Percentiles rank a stretch among this genome's conserved stretches.
These are phyloP conservation scores for Muscina levida DNA, from an alignment of 2,888 invertebrate genomes.

Conservation along the genomic window DNA sequence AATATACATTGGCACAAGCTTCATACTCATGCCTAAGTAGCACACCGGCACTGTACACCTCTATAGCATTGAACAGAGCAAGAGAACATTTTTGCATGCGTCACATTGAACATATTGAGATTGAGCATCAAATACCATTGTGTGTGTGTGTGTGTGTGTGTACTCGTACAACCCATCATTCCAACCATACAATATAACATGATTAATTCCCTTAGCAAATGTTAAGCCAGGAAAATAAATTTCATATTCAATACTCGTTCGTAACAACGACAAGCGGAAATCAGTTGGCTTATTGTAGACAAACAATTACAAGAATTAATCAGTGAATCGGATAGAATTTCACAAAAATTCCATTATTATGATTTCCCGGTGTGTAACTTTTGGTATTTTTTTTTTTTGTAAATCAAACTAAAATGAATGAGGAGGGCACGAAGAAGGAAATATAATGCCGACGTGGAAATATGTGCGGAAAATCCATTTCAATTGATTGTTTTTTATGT, in stretches of 20 bases:
- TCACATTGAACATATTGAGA: background rate
- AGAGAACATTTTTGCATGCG: background rate
- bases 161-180: no score
- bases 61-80: background rate
- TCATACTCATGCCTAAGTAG: background rate
- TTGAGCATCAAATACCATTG: background rate
- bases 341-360: background rate
- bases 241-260: no score
- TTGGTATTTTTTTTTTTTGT: no score
- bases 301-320: background rate
- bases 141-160: no score
- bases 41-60: background rate
- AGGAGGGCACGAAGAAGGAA: no score
- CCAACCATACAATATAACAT: background rate
- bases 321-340: background rate
- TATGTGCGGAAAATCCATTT: no score
- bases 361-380: slow-evolving; percentile 2
- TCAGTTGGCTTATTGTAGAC: background rate
- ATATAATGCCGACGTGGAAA: no score
- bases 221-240: no score
- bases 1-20: background rate
- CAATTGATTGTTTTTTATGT: no score
- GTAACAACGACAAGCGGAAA: background rate
- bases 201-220: background rate
- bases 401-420: no score